Base-by-base conservation (phyloP, 1,140 invertebrate genomes). In the Brachionus manjavacas region DNA sequence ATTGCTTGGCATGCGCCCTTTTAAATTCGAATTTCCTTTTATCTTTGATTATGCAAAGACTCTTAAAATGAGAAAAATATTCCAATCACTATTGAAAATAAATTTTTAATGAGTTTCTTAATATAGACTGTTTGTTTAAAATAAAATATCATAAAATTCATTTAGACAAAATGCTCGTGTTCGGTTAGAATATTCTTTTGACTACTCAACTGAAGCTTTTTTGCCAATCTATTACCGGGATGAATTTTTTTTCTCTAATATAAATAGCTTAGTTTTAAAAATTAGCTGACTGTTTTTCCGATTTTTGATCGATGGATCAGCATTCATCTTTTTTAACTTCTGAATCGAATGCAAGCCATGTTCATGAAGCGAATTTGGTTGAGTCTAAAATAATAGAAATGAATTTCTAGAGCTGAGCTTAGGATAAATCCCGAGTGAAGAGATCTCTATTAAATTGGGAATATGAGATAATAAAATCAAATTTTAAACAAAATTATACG, bases 391-490 rank as follows among this genome's bases (percentile, higher is more conserved):
- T 60, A 60, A 60, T 60, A 60, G n/a, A 60, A 60, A 60, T 60
- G 52, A 55, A 8, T 8, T 55, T 16, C 14, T 20, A 60, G 20
- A 60, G 52, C 52, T 20, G 52, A 60, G 52, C 52, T 60, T 60
- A 60, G 52, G 16, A 9, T 60, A 60, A 60, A 60, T 60, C 52
- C 16, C 52, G 16, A 60, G 52, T 20, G 52, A 60, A 60, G 52
- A 60, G 52, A 60, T 60, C 52, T 60, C 52, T 60, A 60, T 60
- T 60, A 60, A 60, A 60, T 60, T 60, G 52, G 52, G 52, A 60
- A 60, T 60, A 60, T 60, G 52, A 60, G 52, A 60, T 60, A 60
- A 60, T 60, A 60, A 60, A 60, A 60, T 60, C 52, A 60, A 60
- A 60, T 20, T 60, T 60, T 60, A 60, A 60, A 9, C 52, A 25